Evolutionary conservation across 2,797 vertebrate genomes (phyloP).

Genomic region (Myotis planiceps): DNA sequence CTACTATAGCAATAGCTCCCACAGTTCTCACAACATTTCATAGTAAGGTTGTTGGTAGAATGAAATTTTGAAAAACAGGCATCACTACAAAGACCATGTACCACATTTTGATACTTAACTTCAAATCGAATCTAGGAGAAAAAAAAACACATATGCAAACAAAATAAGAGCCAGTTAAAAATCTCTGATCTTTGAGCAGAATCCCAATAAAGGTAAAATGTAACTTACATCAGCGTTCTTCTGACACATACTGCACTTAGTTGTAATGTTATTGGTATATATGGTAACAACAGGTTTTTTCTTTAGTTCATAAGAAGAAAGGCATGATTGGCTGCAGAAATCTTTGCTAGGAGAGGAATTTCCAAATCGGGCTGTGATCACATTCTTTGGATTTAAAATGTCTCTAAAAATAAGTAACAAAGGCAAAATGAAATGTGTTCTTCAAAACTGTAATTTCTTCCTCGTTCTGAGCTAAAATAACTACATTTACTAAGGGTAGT

Average conservation of each 20-base stretch:
- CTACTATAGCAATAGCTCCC: conserved; percentile 91
- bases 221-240: conserved; percentile 91
- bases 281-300: conserved; percentile 88
- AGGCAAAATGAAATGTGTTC: conserved; percentile 62
- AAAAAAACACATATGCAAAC: not conserved
- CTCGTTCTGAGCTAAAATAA: conserved; percentile 55
- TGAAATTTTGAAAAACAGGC: conserved; percentile 95
- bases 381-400: conserved; percentile 92
- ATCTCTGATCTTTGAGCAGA: not conserved
- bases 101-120: conserved; percentile 92
- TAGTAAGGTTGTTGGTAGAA: conserved; percentile 91
- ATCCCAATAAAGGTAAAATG: not conserved
- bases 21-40: conserved; percentile 94
- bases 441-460: conserved; percentile 21
- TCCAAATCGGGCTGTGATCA: conserved; percentile 93
- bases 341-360: conserved; percentile 90
- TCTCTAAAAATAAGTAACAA: conserved; percentile 86
- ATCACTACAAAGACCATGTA: conserved; percentile 95
- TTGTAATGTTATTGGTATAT: conserved; percentile 87
- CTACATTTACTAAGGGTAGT: conserved; percentile 42
- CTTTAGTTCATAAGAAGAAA: conserved; percentile 91
- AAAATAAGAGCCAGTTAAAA: conserved; percentile 29
- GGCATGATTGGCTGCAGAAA: conserved; percentile 95
- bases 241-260: conserved; percentile 94
- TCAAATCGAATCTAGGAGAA: conserved; percentile 93